These are phyloP conservation scores for Danio kyathit DNA, from an alignment of 2,797 vertebrate genomes.

Conservation along the genomic window DNA sequence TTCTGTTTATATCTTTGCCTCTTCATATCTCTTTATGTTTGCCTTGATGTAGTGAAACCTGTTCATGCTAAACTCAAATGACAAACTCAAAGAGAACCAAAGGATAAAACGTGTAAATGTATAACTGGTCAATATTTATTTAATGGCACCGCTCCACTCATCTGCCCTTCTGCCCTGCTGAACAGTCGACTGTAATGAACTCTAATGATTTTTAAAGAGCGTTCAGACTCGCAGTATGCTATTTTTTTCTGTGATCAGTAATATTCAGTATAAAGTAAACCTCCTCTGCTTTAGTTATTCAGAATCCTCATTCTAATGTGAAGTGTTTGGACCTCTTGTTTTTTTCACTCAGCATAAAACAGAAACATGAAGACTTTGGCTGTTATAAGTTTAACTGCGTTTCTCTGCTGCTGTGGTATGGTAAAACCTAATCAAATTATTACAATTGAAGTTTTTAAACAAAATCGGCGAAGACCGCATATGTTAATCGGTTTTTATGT, in stretches of 20 bases:
- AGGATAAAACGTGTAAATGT: background rate
- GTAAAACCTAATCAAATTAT: background rate
- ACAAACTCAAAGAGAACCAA: background rate
- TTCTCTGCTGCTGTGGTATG: slow-evolving; percentile 73
- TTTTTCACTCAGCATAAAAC: background rate
- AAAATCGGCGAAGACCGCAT: background rate
- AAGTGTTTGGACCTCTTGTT: background rate
- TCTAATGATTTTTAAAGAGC: background rate
- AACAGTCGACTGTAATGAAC: background rate
- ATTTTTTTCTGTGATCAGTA: background rate
- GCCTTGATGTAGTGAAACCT: no score
- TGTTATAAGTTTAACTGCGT: slow-evolving; percentile 5
- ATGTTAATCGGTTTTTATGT: no score
- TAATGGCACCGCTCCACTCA: background rate
- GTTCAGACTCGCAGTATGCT: background rate
- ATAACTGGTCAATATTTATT: slow-evolving; percentile 11
- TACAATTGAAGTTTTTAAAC: background rate
- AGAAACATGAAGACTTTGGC: slow-evolving; percentile 34
- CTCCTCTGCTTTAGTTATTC: background rate
- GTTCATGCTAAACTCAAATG: no score
- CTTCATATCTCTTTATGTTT: no score
- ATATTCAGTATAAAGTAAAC: background rate
- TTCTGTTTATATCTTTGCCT: no score
- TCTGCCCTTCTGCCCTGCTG: background rate
- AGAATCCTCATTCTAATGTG: background rate